Conservation (phyloP, 2,113 vertebrate genomes). For the Pseudorectes ferrugineus region DNA sequence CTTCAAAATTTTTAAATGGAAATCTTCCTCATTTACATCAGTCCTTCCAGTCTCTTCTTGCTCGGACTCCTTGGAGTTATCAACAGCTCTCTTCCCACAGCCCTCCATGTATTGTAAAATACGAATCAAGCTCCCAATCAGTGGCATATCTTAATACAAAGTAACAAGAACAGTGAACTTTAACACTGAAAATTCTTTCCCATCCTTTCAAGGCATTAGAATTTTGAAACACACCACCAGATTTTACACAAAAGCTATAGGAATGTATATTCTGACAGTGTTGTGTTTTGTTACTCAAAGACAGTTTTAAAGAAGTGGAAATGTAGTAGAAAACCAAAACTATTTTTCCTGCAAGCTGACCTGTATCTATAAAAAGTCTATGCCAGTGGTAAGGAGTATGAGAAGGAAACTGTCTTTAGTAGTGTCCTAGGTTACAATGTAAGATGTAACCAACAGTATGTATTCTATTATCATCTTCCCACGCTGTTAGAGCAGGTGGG, state of each 20-base stretch:
- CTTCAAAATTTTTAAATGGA: constrained; percentile 83
- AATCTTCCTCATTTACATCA: constrained; percentile 67
- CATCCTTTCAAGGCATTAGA: neutral
- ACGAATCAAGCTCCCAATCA: constrained; percentile 82
- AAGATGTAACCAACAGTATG: too few relatives aligned
- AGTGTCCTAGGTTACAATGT: too few relatives aligned
- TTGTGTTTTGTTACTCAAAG: neutral
- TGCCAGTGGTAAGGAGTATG: neutral
- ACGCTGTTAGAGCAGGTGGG: too few relatives aligned
- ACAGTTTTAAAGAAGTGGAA: neutral
- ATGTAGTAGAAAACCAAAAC: neutral
- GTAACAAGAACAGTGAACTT: neutral
- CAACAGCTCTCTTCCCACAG: constrained; percentile 61
- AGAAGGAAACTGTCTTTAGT: neutral
- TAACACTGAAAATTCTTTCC: neutral
- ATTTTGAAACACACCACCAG: neutral
- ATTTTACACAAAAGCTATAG: neutral
- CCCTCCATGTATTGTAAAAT: constrained; percentile 81
- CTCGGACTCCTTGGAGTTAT: constrained; percentile 22
- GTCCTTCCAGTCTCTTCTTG: constrained; percentile 37
- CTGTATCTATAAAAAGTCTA: neutral
- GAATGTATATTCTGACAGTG: neutral
- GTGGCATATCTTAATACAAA: constrained; percentile 71
- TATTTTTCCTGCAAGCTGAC: neutral
- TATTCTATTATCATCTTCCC: too few relatives aligned